phyloP scores from a whole-genome alignment of 2,888 invertebrate species.

The Cyrtodaria siliqua region DNA sequence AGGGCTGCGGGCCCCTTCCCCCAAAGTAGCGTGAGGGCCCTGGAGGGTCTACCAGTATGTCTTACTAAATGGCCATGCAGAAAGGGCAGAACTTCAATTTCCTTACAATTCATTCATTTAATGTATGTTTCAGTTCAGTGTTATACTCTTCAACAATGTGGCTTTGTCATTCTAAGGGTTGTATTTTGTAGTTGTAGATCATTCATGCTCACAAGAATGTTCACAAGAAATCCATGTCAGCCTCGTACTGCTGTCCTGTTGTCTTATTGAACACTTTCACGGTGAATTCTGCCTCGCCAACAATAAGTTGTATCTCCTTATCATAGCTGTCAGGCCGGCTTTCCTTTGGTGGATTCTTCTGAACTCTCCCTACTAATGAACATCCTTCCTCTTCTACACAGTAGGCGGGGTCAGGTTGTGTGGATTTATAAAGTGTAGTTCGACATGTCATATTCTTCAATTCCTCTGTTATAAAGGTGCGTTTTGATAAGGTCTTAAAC shows the following conservation, averaged over 20 bases:
- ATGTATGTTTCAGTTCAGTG: too few species aligned
- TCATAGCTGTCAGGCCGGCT: constrained; percentile 31
- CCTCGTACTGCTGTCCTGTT: constrained; percentile 25
- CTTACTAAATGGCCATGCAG: too few species aligned
- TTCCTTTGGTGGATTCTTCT: constrained; percentile 16
- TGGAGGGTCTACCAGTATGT: too few species aligned
- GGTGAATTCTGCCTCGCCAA: constrained; percentile 39
- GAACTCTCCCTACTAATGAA: constrained; percentile 18
- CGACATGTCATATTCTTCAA: constrained; percentile 10
- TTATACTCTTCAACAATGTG: too few species aligned
- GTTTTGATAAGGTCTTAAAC: constrained; percentile 1
- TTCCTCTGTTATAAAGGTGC: constrained; percentile 9
- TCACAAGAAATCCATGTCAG: constrained; percentile 35
- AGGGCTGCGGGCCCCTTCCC: too few species aligned
- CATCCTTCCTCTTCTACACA: constrained; percentile 36
- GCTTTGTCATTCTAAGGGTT: too few species aligned
- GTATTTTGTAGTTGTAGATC: too few species aligned
- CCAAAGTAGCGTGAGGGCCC: too few species aligned
- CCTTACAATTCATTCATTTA: too few species aligned
- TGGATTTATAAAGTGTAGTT: constrained; percentile 24
- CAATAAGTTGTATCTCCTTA: constrained; percentile 23
- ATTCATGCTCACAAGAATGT: too few species aligned
- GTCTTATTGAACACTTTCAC: constrained; percentile 26
- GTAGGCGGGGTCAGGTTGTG: constrained; percentile 16
- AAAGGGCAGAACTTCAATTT: too few species aligned